Base-by-base conservation (phyloP, 2,888 invertebrate species). In the Diaphora mendica region DNA sequence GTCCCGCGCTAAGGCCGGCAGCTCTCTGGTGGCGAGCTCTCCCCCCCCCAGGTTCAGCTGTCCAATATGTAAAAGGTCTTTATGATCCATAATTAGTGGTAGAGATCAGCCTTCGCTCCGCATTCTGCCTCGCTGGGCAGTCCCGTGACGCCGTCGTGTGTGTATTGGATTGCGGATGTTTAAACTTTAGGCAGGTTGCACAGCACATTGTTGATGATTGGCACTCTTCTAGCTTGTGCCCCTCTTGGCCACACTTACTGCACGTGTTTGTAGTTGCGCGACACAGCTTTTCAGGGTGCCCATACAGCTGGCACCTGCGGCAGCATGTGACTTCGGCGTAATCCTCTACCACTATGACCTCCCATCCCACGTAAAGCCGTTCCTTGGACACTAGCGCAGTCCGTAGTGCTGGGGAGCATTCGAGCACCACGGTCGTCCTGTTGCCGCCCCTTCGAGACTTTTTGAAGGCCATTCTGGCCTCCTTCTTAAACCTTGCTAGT, bases 261-360 rank as follows among this genome's bases (percentile, higher is more conserved):
- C 88, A 88, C 0, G 68, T 77, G 0, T n/a, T n/a, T n/a, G 64
- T 72, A 1, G 39, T 9, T 0, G 83, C 55, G 0, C 78, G n/a
- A 55, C 87, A 88, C 23, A 73, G 78, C 1, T 84, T 82, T 17
- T 84, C 88, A 0, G 87, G 87, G 79, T 90, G 87, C 0, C 89
- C 88, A 35, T 87, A 89, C 2, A 79, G 78, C 30, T 89, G 89
- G 67, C 90, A 89, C 11, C 79, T 85, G 0, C 8, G 59, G 75
- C 87, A 88, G 78, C 87, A 86, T 0, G 85, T 84, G 0, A 77
- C 79, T 9, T 42, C 9, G 0, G 83, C 17, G 0, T 67, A 78
- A 66, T 86, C 83, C 0, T 13, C 3, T 0, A 79, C 78, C 1
- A 76, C 70, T 0, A 77, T 72, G 0, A 68, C 80, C 1, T 83